These are phyloP conservation scores for Phortica variegata DNA, from an alignment of 1,140 invertebrate species.

Conservation along the genomic window DNA sequence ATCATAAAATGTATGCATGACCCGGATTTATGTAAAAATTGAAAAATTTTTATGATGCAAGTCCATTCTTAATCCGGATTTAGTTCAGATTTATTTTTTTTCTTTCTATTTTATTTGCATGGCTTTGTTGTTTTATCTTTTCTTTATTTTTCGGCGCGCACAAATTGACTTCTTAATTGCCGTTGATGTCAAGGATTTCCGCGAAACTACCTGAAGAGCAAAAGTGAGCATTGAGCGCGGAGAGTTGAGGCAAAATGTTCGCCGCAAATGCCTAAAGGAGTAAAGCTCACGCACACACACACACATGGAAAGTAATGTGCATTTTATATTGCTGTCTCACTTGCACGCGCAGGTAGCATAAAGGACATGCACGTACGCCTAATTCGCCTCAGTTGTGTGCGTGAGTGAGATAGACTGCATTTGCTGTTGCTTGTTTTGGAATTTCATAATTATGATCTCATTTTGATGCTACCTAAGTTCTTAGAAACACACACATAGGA, in stretches of 20 bases:
- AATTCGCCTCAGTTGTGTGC: too few species aligned
- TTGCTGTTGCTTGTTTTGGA: constrained; percentile 37
- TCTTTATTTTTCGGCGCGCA: constrained; percentile 31
- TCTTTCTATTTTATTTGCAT: constrained; percentile 42
- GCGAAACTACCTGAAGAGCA: constrained; percentile 7
- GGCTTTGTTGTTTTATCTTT: constrained; percentile 27
- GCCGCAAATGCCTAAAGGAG: constrained; percentile 20
- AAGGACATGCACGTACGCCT: too few species aligned
- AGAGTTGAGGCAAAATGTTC: too few species aligned
- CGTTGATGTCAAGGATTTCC: constrained; percentile 23
- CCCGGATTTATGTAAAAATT: too few species aligned
- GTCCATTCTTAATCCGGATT: constrained; percentile 45
- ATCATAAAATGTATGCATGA: too few species aligned
- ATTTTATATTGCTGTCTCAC: too few species aligned
- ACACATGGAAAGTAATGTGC: too few species aligned
- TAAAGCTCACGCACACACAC: constrained; percentile 37
- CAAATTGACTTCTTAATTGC: constrained; percentile 55
- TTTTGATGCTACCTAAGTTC: constrained; percentile 4
- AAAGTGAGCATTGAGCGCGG: too few species aligned
- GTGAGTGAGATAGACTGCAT: too few species aligned
- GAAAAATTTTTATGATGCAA: constrained; percentile 29
- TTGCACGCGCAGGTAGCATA: too few species aligned
- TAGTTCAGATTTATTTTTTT: constrained; percentile 30
- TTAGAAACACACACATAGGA: too few species aligned
- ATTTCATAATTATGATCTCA: constrained; percentile 52